Base-by-base conservation (phyloP, 64 coral and sea anemone genomes). In the Trachythela sp. region DNA sequence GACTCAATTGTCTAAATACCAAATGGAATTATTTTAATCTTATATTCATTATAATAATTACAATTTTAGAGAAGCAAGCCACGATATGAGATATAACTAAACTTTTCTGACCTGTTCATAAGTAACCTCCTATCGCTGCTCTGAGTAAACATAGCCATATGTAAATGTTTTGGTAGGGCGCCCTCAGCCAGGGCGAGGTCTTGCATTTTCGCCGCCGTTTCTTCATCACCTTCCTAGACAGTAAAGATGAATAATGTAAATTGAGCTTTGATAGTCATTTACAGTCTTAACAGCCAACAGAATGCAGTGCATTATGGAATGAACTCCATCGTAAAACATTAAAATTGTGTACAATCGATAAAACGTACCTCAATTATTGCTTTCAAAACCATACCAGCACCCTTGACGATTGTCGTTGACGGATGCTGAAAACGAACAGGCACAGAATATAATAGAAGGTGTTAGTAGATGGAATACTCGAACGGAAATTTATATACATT, bases 321-420 rank as follows among this genome's bases (percentile, higher is more conserved):
- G 7, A 36, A 3, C 29, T n/a, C n/a, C n/a, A n/a, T n/a, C n/a
- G n/a, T n/a, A n/a, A n/a, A n/a, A n/a, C n/a, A n/a, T n/a, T n/a
- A n/a, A n/a, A n/a, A n/a, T n/a, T n/a, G n/a, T n/a, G n/a, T n/a
- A n/a, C n/a, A 9, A n/a, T 2, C 56, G 22, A 64, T 64, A 43
- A 88, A 33, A 24, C 43, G 34, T 89, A 99, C 96, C 91, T 99
- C 96, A 29, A 99, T 99, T 0, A 99, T 91, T 34, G 96, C 96
- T 38, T 99, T 99, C 93, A 99, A 93, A 17, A 99, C 96, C 96
- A 99, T 95, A 15, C 93, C 96, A 86, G 96, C 96, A 50, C 96
- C 96, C 77, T 99, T 99, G 0, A 99, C 96, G 75, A 99, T 99
- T 59, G 96, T 94, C 45, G 91, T 99, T 0, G 96, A 99, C 13